Percentiles rank a stretch among this genome's conserved stretches.
phyloP scores from a whole-genome alignment of 2,797 vertebrate genomes.

The Aotus griseimembra region DNA sequence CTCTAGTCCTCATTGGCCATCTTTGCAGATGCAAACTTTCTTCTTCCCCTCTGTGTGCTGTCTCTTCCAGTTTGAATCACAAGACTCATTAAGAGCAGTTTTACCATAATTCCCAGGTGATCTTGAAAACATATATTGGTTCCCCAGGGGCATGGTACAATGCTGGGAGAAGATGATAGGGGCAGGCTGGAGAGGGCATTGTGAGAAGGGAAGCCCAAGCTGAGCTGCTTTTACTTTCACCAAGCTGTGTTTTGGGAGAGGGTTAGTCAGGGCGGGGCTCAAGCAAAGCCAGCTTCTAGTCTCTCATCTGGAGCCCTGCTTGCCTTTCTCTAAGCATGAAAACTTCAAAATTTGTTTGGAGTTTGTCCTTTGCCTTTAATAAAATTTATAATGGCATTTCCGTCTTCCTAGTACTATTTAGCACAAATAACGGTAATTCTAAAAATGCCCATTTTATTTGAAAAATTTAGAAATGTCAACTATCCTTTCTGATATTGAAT shows the following conservation, averaged over 20 bases:
- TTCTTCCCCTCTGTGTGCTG: accelerated
- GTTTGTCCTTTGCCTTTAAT: not conserved
- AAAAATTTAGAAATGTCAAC: not conserved
- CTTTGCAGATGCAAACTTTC: not conserved
- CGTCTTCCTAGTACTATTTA: not conserved
- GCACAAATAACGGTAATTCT: not conserved
- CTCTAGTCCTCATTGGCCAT: accelerated
- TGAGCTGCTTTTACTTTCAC: not conserved
- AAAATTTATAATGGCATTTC: not conserved
- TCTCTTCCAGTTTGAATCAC: not conserved
- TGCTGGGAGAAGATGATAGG: not conserved
- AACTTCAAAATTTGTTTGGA: not conserved
- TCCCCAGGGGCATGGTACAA: too few species aligned
- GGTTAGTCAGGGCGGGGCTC: accelerated
- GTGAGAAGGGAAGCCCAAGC: not conserved
- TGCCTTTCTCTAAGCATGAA: not conserved
- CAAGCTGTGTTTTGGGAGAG: not conserved
- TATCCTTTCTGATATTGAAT: not conserved
- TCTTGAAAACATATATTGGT: too few species aligned
- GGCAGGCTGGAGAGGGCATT: not conserved
- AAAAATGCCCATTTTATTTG: not conserved
- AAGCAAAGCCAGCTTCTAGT: not conserved
- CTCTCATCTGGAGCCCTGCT: not conserved
- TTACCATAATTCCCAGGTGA: not conserved
- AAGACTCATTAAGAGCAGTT: not conserved